Evolutionary conservation across 2,113 vertebrate species (phyloP).

Genomic region (Dromaius novaehollandiae): DNA sequence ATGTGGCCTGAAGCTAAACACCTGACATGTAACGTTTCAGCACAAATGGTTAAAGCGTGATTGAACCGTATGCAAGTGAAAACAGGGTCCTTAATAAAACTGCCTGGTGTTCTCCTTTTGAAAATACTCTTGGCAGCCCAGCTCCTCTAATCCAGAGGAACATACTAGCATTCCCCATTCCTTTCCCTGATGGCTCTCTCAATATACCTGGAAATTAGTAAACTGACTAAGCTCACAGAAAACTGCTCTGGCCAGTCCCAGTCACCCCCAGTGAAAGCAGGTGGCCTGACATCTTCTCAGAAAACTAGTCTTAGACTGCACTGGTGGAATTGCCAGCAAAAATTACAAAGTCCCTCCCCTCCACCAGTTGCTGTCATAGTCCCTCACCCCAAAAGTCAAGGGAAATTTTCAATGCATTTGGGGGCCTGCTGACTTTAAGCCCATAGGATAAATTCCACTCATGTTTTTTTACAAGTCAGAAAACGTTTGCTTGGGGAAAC

Average conservation of each 20-base stretch:
- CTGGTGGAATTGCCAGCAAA: not conserved
- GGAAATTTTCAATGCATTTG: not conserved
- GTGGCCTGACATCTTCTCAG: not conserved
- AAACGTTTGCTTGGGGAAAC: not conserved
- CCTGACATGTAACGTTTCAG: not conserved
- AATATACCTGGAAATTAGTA: constrained; percentile 7
- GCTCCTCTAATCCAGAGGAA: not conserved
- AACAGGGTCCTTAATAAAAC: not conserved
- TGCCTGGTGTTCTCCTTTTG: not conserved
- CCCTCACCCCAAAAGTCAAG: not conserved
- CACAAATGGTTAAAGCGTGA: constrained; percentile 2
- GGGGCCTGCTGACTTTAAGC: not conserved
- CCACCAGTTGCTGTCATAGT: not conserved
- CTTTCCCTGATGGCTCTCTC: not conserved
- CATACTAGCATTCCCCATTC: not conserved
- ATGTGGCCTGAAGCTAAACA: constrained; percentile 33
- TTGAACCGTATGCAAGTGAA: not conserved
- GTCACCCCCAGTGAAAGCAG: not conserved
- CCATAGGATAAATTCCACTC: not conserved
- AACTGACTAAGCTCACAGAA: not conserved
- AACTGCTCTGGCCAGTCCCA: not conserved
- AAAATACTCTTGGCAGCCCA: not conserved
- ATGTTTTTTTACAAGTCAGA: not conserved
- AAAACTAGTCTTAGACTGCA: not conserved
- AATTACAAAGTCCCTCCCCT: not conserved